Evolutionary conservation across 92 coral and sea anemone species (phyloP), one percentile per base, ranked within the genome.

Genomic region (Parazoanthus atlanticus): DNA sequence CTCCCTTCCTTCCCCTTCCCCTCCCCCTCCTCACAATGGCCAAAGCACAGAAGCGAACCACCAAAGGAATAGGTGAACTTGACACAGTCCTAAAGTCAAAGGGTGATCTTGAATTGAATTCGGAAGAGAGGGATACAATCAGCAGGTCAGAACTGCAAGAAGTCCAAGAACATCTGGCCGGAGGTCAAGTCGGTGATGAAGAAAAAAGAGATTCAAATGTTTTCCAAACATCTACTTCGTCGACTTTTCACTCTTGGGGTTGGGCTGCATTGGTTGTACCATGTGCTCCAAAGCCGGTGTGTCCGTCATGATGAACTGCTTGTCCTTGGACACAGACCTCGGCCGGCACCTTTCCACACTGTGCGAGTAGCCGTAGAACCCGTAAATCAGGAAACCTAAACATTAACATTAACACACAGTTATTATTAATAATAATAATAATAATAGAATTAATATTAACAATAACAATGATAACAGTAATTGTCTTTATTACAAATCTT

Each of bases 331-430:
- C 6, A 8, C 56, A 1, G 52, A 36, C 28, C 52, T 25, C 29
- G 52, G 80, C 8, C 47, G 28, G 41, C 6, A 34, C 0, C 56
- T 30, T 30, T 76, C 80, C 16, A n/a, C 54, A 76, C 80, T 76
- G 56, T 76, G 80, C 12, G 49, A 34, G 80, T 76, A 38, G 29
- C 80, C 54, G 32, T 76, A 76, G 0, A 76, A 76, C 49, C 80
- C 80, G 56, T 76, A 76, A 25, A 76, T 76, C 80, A 76, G 54
- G 30, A 17, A 38, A 25, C 80, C 80, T 76, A 56, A 52, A 52
- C 21, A 52, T 15, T 1, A 52, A 52, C 58, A 15, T 46, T 46
- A 10, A 46, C 13, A 46, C 13, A 46, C 52, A 46, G 52, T n/a
- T n/a, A n/a, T n/a, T n/a, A n/a, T n/a, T n/a, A n/a, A n/a, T n/a